Conservation (phyloP, 1,140 invertebrate species). For the Psix sp. region DNA sequence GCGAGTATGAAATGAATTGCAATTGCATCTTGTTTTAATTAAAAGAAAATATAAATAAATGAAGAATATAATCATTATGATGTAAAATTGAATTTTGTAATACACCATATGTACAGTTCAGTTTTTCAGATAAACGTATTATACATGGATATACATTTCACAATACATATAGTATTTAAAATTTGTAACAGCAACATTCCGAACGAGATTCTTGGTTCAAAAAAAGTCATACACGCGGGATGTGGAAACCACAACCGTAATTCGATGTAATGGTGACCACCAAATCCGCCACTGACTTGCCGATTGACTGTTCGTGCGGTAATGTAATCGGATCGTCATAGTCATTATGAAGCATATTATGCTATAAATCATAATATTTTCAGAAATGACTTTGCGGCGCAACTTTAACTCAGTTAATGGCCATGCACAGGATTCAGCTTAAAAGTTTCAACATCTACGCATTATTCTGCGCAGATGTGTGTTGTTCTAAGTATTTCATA, state of each 20-base stretch:
- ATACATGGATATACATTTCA: too few relatives aligned
- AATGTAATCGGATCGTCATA: conserved; percentile 54
- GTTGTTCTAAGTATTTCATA: conserved; percentile 23
- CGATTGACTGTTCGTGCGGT: conserved; percentile 42
- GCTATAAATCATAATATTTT: conserved; percentile 64
- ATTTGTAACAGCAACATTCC: not conserved
- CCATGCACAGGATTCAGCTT: conserved; percentile 35
- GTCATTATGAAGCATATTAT: conserved; percentile 41
- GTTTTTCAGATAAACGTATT: too few relatives aligned
- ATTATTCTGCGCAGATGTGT: conserved; percentile 8
- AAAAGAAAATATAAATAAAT: too few relatives aligned
- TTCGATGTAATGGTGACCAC: conserved; percentile 3
- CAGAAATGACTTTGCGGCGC: conserved; percentile 57
- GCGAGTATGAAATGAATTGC: too few relatives aligned
- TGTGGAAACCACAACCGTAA: too few relatives aligned
- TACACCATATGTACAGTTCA: too few relatives aligned
- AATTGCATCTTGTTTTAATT: too few relatives aligned
- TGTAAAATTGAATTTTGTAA: too few relatives aligned
- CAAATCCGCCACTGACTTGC: conserved; percentile 54
- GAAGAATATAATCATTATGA: too few relatives aligned
- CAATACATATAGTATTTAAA: too few relatives aligned
- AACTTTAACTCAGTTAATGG: conserved; percentile 55
- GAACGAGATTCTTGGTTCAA: not conserved
- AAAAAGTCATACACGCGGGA: too few relatives aligned
- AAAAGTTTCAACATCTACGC: conserved; percentile 57